Conservation (phyloP, 2,888 invertebrate species). For the Idaea aversata region DNA sequence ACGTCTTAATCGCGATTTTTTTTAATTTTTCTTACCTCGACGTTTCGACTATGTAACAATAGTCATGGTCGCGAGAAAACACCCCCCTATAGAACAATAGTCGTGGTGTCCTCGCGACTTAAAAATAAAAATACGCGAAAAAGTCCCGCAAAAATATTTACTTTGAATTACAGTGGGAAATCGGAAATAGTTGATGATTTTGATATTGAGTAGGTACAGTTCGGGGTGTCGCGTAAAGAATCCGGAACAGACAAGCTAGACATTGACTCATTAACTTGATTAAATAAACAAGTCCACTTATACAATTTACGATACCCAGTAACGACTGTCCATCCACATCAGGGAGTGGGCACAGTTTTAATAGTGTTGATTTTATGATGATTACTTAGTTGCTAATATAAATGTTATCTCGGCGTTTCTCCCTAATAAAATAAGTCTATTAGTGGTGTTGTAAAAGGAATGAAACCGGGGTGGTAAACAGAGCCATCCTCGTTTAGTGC, state of each 20-base stretch:
- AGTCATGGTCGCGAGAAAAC: too few relatives aligned
- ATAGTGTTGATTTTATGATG: constrained; percentile 57
- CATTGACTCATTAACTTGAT: constrained; percentile 21
- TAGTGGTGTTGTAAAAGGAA: constrained; percentile 67
- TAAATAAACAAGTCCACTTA: constrained; percentile 23
- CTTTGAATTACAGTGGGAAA: background rate
- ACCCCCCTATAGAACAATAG: too few relatives aligned
- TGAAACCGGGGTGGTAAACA: constrained; percentile 61
- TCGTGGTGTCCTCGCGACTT: too few relatives aligned
- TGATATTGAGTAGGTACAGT: background rate
- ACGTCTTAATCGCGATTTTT: too few relatives aligned
- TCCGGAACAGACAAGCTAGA: background rate
- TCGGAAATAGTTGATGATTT: background rate
- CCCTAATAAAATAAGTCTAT: constrained; percentile 68
- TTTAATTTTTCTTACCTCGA: too few relatives aligned
- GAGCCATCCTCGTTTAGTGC: constrained; percentile 65
- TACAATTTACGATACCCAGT: constrained; percentile 22
- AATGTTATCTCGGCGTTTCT: constrained; percentile 59
- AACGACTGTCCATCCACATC: constrained; percentile 21
- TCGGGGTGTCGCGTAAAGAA: background rate
- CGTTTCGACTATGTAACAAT: too few relatives aligned
- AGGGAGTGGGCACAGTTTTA: constrained; percentile 28
- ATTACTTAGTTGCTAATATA: constrained; percentile 61
- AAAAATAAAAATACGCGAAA: too few relatives aligned
- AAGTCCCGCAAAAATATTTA: too few relatives aligned